Base-by-base conservation (phyloP, 2,888 invertebrate genomes). In the Cataglyphis albicans region DNA sequence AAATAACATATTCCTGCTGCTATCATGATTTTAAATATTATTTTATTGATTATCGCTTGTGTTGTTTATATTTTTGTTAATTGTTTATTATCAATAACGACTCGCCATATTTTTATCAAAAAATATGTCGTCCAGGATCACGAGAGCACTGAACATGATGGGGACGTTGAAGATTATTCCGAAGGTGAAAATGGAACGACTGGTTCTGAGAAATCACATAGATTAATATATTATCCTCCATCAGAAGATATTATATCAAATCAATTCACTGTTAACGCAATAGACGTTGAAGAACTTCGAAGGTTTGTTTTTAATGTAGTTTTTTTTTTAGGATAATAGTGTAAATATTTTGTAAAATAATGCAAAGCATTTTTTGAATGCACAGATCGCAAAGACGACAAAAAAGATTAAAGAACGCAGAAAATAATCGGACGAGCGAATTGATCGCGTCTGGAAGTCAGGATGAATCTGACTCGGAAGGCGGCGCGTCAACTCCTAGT, bases 181-280 rank as follows among this genome's bases (percentile, higher is more conserved):
- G 98, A 98, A 93, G 97, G 97, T 0, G 94, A 94, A 87, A 94
- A 94, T 74, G 95, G 95, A 88, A 95, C 95, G 1, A 97, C 97
- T 0, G 97, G 97, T 9, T 97, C 97, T 0, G 97, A 97, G 83
- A 94, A 93, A 74, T 94, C 94, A 4, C 96, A 97, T 90, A 94
- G 96, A 32, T 95, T 97, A 29, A 97, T 97, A 86, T 98, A 97
- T 93, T 97, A 97, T 92, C 97, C 97, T 12, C 96, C 96, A n/a
- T 96, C 96, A 57, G 96, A 96, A 80, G 96, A 96, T 83, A 96
- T 95, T n/a, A 88, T 93, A 38, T 94, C 92, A 91, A 97, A 97
- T 83, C 98, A 98, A 92, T 98, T 98, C 93, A 97, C 97, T 92
- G 98, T 98, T 59, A 98, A 97, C 92, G 98, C 98, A 78, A 98